These are phyloP conservation scores for Vireo altiloquus DNA, from an alignment of 2,113 vertebrate species.

Conservation along the genomic window DNA sequence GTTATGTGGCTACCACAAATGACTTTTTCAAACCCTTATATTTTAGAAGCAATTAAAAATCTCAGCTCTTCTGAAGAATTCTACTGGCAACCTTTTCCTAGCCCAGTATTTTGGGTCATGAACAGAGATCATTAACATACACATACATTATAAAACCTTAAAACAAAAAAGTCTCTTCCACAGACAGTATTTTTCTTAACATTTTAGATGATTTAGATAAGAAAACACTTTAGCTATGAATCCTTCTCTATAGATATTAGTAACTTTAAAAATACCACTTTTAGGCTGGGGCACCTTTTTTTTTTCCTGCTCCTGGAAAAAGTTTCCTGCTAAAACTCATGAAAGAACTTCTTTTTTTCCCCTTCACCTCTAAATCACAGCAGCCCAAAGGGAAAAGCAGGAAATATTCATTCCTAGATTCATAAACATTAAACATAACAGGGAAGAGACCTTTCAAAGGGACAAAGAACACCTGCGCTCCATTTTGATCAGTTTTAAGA, in stretches of 20 bases:
- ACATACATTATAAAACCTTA: background rate
- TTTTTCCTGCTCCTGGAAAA: background rate
- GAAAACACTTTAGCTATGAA: background rate
- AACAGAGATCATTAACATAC: background rate
- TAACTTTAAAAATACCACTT: background rate
- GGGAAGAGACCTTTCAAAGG: background rate
- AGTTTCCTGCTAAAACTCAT: background rate
- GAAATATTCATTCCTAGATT: background rate
- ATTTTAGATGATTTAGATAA: background rate
- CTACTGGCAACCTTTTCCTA: background rate
- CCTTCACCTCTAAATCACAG: background rate
- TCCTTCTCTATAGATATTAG: background rate
- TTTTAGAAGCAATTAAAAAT: background rate
- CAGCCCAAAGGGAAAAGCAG: background rate
- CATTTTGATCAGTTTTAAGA: background rate
- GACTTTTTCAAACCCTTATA: background rate
- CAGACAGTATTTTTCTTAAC: background rate
- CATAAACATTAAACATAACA: background rate
- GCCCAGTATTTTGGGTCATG: background rate
- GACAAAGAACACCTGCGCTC: background rate
- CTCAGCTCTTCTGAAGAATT: background rate
- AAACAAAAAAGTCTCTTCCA: background rate
- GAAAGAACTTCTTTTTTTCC: background rate
- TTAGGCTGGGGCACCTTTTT: fast-evolving
- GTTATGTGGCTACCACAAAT: background rate